Percentiles rank a stretch among this genome's conserved stretches.
These are phyloP conservation scores for Drosophila saltans DNA, from an alignment of 1,140 invertebrate genomes.

Conservation along the genomic window DNA sequence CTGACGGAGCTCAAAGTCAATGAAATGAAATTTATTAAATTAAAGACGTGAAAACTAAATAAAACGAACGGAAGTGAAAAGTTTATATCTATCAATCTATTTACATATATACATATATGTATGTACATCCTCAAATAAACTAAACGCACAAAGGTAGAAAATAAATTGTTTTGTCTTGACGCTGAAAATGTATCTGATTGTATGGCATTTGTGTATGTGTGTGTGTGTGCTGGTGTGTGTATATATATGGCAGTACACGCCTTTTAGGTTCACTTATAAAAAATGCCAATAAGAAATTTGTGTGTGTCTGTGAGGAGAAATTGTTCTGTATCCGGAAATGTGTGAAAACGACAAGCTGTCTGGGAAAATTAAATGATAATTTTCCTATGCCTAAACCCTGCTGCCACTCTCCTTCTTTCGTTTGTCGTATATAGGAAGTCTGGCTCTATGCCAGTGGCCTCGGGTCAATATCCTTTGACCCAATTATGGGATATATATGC, in stretches of 20 bases:
- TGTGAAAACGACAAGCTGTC: slow-evolving; percentile 55
- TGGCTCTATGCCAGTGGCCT: slow-evolving; percentile 42
- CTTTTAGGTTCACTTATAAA: slow-evolving; percentile 62
- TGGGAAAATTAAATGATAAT: slow-evolving; percentile 44
- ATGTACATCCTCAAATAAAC: slow-evolving; percentile 47
- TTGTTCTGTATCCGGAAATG: slow-evolving; percentile 24
- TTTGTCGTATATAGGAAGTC: not conserved
- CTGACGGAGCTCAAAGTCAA: slow-evolving; percentile 29
- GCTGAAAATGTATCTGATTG: slow-evolving; percentile 68
- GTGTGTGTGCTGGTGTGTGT: slow-evolving; percentile 28
- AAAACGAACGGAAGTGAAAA: slow-evolving; percentile 69
- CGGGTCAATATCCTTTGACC: slow-evolving; percentile 82
- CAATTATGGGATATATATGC: slow-evolving; percentile 60
- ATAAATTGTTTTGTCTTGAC: slow-evolving; percentile 48
- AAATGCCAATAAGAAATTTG: slow-evolving; percentile 52
- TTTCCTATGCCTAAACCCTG: not conserved
- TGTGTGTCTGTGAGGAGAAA: slow-evolving; percentile 20
- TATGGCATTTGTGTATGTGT: slow-evolving; percentile 20
- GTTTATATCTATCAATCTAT: slow-evolving; percentile 20
- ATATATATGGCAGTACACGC: slow-evolving; percentile 63
- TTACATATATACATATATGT: slow-evolving; percentile 8
- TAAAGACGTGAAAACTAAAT: slow-evolving; percentile 61
- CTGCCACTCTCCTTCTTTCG: not conserved
- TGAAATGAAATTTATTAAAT: slow-evolving; percentile 79
- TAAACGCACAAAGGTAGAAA: slow-evolving; percentile 64